Evolutionary conservation across 2,888 invertebrate species (phyloP).

Genomic region (Agrenia bidenticulata): DNA sequence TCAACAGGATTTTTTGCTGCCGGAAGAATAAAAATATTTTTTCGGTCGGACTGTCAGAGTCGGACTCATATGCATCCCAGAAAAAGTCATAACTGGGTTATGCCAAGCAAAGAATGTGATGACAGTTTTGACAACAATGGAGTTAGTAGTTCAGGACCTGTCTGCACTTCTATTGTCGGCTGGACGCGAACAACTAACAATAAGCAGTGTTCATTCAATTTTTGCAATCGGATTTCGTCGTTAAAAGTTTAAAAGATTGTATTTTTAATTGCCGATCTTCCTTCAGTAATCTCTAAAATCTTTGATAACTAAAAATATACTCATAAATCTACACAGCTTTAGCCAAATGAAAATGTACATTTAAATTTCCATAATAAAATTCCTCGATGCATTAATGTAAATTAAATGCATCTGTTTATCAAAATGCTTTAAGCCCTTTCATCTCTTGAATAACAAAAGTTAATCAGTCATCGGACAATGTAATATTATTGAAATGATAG

Average conservation of each 20-base stretch:
- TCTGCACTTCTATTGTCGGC: neutral
- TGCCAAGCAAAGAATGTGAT: slow-evolving; percentile 1
- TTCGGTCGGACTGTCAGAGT: neutral
- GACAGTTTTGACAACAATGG: slow-evolving; percentile 10
- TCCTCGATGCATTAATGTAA: too few relatives aligned
- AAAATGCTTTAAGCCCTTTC: too few relatives aligned
- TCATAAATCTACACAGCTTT: neutral
- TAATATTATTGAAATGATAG: neutral
- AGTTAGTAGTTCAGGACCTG: neutral
- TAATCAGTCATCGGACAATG: too few relatives aligned
- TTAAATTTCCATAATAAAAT: too few relatives aligned
- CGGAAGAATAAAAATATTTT: neutral
- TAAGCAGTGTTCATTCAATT: too few relatives aligned
- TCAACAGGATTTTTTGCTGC: slow-evolving; percentile 12
- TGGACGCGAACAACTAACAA: neutral
- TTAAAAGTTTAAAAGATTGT: too few relatives aligned
- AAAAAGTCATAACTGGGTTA: neutral
- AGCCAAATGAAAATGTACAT: too few relatives aligned
- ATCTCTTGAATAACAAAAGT: neutral
- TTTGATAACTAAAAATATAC: neutral
- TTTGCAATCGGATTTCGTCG: too few relatives aligned
- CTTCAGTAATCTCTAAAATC: too few relatives aligned
- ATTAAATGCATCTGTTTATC: too few relatives aligned
- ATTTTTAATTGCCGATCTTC: too few relatives aligned
- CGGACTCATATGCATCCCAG: neutral